A percentile compares a stretch with the other conserved stretches of the same genome.
These are phyloP conservation scores for Penaeus japonicus DNA, from an alignment of 1,140 invertebrate genomes.

Conservation along the genomic window DNA sequence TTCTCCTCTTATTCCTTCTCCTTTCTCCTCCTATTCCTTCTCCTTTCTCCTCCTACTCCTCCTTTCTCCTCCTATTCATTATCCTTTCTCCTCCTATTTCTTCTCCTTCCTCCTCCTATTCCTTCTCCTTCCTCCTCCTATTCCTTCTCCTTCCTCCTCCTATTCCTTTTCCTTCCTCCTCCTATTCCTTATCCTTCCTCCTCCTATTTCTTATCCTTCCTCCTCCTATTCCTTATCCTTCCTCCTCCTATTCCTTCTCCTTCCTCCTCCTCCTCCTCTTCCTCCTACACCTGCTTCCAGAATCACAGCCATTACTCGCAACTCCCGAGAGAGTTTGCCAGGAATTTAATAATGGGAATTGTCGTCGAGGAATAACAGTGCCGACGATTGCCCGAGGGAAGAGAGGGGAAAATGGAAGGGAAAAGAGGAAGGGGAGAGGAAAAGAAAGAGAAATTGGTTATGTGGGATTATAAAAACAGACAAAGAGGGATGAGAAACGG, in stretches of 20 bases:
- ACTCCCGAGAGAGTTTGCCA: too few species aligned
- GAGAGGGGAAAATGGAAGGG: background rate
- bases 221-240: background rate
- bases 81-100: too few species aligned
- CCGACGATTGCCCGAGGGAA: background rate
- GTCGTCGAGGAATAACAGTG: too few species aligned
- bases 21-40: too few species aligned
- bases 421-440: background rate
- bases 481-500: background rate
- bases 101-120: too few species aligned
- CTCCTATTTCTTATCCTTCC: background rate
- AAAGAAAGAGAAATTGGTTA: background rate
- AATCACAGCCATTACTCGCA: background rate
- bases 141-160: too few species aligned
- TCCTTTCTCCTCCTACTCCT: too few species aligned
- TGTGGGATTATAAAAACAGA: background rate
- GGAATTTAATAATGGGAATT: too few species aligned
- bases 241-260: background rate
- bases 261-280: background rate
- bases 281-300: background rate
- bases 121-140: too few species aligned
- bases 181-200: background rate
- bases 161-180: background rate
- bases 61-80: too few species aligned
- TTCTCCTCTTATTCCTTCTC: too few species aligned